phyloP scores from a whole-genome alignment of 2,797 vertebrate genomes.

The Cyprinella venusta region DNA sequence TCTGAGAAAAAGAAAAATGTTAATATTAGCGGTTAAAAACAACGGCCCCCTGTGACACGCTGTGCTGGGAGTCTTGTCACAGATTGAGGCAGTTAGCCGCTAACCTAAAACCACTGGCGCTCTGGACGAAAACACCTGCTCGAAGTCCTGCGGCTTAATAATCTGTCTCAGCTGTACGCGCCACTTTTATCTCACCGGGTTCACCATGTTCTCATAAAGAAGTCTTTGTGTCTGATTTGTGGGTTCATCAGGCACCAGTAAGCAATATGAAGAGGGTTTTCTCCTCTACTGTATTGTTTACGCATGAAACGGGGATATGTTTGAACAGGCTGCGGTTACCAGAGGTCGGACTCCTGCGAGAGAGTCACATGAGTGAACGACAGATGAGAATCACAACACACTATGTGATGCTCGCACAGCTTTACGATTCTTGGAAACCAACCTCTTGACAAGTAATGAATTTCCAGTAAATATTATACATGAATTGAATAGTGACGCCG shows the following conservation, averaged over 20 bases:
- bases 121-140: slow-evolving; percentile 61
- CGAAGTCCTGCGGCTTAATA: slow-evolving; percentile 57
- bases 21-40: slow-evolving; percentile 43
- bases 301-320: slow-evolving; percentile 62
- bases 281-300: slow-evolving; percentile 56
- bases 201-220: slow-evolving; percentile 53
- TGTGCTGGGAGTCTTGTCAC: slow-evolving; percentile 37
- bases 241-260: slow-evolving; percentile 38
- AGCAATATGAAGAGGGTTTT: slow-evolving; percentile 38
- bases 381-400: slow-evolving; percentile 1
- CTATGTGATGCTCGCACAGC: neutral
- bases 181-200: slow-evolving; percentile 59
- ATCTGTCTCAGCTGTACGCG: slow-evolving; percentile 59
- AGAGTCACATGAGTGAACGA: slow-evolving; percentile 23
- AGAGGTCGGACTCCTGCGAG: slow-evolving; percentile 39
- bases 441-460: neutral
- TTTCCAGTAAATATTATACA: neutral
- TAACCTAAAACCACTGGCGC: slow-evolving; percentile 38
- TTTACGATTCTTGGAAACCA: neutral
- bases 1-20: neutral
- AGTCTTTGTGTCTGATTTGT: slow-evolving; percentile 51
- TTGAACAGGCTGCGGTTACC: slow-evolving; percentile 59
- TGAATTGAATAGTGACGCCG: neutral
- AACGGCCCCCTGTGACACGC: slow-evolving; percentile 39
- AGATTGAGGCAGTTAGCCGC: slow-evolving; percentile 45